phyloP scores from a whole-genome alignment of 2,113 vertebrate genomes.

The Octodon degus region DNA sequence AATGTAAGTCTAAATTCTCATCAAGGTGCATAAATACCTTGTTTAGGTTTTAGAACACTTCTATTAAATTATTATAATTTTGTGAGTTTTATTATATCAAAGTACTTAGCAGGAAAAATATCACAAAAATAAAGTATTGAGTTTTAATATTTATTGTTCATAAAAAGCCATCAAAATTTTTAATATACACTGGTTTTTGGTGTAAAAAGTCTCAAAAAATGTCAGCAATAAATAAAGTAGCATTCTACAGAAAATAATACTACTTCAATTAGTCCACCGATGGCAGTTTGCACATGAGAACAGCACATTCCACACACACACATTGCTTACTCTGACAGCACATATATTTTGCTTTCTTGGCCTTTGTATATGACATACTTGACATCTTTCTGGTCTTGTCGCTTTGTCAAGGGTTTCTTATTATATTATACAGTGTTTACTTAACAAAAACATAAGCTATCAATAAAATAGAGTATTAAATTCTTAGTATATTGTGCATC shows the following conservation, averaged over 20 bases:
- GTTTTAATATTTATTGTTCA: not conserved
- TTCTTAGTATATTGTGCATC: not conserved
- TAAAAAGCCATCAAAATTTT: not conserved
- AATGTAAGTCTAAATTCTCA: not conserved
- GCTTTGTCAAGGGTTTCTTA: not conserved
- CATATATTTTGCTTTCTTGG: not conserved
- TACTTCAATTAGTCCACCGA: not conserved
- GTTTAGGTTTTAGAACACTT: not conserved
- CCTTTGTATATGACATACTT: not conserved
- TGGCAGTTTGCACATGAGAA: not conserved
- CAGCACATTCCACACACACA: not conserved
- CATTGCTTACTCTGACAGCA: not conserved
- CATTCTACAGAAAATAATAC: not conserved
- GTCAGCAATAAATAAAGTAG: not conserved
- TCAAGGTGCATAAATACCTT: not conserved
- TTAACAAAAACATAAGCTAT: not conserved
- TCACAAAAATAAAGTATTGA: not conserved
- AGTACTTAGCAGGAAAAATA: not conserved
- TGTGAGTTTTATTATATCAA: not conserved
- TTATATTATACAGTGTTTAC: not conserved
- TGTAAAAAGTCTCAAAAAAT: not conserved
- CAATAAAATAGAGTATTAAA: not conserved
- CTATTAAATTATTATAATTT: not conserved
- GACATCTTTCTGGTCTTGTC: not conserved
- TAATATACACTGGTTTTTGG: not conserved